Base-by-base conservation (phyloP, 2,113 vertebrate genomes). In the Pleuronectes platessa region DNA sequence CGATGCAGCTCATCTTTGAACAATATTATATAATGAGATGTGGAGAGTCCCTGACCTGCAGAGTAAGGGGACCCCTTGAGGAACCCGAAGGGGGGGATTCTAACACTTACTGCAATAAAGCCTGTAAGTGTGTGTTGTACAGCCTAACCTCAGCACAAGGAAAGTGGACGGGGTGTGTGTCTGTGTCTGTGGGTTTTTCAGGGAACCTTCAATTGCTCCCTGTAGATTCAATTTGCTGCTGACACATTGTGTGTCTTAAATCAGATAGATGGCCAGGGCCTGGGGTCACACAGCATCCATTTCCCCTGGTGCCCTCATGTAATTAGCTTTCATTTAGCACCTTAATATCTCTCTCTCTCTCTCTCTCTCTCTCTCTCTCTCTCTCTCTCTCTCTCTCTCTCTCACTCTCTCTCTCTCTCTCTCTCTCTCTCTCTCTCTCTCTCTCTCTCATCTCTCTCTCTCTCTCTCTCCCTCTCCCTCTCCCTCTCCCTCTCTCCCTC, bases 241-340 rank as follows among this genome's bases (percentile, higher is more conserved):
- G 92, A 93, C 92, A 93, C 78, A 66, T 87, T 85, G 87, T 88
- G 88, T 74, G 74, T 78, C 85, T 85, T 93, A 93, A 94, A 92
- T 87, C 87, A 91, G 90, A 94, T 81, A 75, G 86, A 95, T 90
- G 84, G 62, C 81, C 62, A 17, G n/a, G 42, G 78, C 84, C 85
- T 54, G 51, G 59, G 79, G 79, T 79, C 82, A 83, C 80, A 80
- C 64, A 78, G 74, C 74, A 55, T 85, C 89, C 81, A 81, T 88
- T 93, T 91, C 87, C 87, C 88, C 76, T 76, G 71, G 13, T 80
- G 74, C 70, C 81, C 82, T 91, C 66, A 92, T 83, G 78, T 49
- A 80, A 92, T 93, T 93, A 93, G 70, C 89, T 78, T 90, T 90
- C 81, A 88, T 88, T 93, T 89, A 91, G 81, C 83, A 82, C 86